phyloP scores from a whole-genome alignment of 92 coral and sea anemone species.

The Ricordea florida region DNA sequence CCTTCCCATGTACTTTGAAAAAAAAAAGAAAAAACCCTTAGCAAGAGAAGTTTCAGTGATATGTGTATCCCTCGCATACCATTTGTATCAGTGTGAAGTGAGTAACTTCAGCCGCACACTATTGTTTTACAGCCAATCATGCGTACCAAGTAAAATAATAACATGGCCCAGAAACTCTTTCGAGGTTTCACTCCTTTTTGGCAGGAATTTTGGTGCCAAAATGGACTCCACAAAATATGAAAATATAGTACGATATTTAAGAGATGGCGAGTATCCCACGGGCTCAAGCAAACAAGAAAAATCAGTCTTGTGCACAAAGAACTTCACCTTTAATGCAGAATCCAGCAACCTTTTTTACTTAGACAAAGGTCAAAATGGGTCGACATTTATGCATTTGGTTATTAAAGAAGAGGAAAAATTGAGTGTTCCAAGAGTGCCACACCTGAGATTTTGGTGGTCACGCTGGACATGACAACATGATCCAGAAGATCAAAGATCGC shows the following conservation, averaged over 20 bases:
- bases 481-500: conserved; percentile 35
- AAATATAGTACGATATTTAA: conserved; percentile 16
- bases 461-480: conserved; percentile 41
- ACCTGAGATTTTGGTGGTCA: conserved; percentile 31
- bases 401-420: conserved; percentile 22
- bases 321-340: conserved; percentile 12
- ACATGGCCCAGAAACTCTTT: no score
- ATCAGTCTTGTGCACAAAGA: background rate
- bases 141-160: no score
- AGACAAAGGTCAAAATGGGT: background rate
- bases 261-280: conserved; percentile 7
- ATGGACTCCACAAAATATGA: conserved; percentile 45
- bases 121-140: no score
- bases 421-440: conserved; percentile 43
- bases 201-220: no score
- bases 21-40: no score
- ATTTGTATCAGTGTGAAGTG: no score
- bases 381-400: background rate
- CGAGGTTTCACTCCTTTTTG: no score
- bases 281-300: conserved; percentile 17
- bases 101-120: no score
- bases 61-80: no score
- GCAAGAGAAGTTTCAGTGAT: no score
- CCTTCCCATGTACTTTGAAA: no score
- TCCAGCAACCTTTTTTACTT: conserved; percentile 3